Evolutionary conservation across 2,113 vertebrate species (phyloP).

Genomic region (Excalfactoria chinensis): DNA sequence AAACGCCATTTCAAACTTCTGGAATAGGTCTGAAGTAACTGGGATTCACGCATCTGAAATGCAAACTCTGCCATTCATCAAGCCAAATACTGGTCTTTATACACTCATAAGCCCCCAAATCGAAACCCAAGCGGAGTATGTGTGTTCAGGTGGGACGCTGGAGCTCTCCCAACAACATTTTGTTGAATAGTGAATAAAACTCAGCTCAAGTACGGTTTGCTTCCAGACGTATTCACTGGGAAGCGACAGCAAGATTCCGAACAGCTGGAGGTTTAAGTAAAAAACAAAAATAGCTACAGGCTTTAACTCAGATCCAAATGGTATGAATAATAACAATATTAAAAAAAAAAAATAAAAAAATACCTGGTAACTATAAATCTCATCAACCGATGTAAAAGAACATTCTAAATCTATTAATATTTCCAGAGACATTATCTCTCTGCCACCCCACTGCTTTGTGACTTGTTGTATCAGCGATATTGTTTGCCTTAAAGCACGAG

Average conservation of each 20-base stretch:
- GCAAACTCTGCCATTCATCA: constrained; percentile 17
- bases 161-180: constrained; percentile 69
- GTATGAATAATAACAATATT: constrained; percentile 80
- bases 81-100: constrained; percentile 38
- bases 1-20: background rate
- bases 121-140: constrained; percentile 49
- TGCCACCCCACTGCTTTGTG: constrained; percentile 84
- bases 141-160: constrained; percentile 60
- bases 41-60: constrained; percentile 19
- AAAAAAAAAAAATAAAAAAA: constrained; percentile 29
- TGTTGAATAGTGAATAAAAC: constrained; percentile 81
- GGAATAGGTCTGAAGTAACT: constrained; percentile 30
- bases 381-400: constrained; percentile 82
- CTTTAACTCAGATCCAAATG: constrained; percentile 78
- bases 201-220: constrained; percentile 73
- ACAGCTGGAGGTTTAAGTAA: constrained; percentile 86
- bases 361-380: constrained; percentile 85
- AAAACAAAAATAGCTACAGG: constrained; percentile 81
- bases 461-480: constrained; percentile 84
- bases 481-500: constrained; percentile 85
- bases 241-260: constrained; percentile 72
- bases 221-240: constrained; percentile 72
- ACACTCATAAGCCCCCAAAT: background rate
- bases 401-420: constrained; percentile 88
- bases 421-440: constrained; percentile 83